Conservation (phyloP, 2,113 vertebrate species). For the Accipiter cooperii region DNA sequence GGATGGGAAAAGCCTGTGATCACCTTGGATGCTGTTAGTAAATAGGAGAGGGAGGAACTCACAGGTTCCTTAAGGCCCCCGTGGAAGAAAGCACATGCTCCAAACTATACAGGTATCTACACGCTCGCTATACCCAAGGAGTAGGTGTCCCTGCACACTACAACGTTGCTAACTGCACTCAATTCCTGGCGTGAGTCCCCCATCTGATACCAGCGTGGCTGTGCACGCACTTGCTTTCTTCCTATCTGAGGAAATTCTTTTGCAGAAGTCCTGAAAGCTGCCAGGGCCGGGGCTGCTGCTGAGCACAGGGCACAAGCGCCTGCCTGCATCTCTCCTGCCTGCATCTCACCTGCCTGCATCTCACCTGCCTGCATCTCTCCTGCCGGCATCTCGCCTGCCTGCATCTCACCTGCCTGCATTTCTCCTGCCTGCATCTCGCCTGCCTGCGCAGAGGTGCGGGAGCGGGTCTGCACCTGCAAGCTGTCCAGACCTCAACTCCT, state of each 20-base stretch:
- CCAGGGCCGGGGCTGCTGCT: rapidly evolving
- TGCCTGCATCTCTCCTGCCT: neutral
- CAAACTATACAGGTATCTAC: neutral
- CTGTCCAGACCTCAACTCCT: neutral
- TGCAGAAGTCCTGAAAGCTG: neutral
- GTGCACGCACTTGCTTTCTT: neutral
- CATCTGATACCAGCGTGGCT: neutral
- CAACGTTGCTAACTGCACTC: neutral
- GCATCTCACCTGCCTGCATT: neutral
- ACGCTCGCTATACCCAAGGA: neutral
- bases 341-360: neutral
- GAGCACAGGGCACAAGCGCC: rapidly evolving
- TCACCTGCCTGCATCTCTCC: no score
- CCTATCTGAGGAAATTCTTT: neutral
- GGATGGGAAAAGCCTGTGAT: neutral
- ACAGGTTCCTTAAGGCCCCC: neutral
- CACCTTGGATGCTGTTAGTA: neutral
- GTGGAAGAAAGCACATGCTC: neutral
- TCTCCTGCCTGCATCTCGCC: neutral
- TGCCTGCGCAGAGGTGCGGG: rapidly evolving
- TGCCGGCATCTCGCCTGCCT: no score
- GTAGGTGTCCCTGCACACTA: neutral
- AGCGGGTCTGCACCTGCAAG: neutral
- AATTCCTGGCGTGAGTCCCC: neutral
- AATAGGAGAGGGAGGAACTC: neutral